Evolutionary conservation across 2,113 vertebrate species (phyloP), one percentile per base, ranked within the genome.

Genomic region (Cepphus grylle): DNA sequence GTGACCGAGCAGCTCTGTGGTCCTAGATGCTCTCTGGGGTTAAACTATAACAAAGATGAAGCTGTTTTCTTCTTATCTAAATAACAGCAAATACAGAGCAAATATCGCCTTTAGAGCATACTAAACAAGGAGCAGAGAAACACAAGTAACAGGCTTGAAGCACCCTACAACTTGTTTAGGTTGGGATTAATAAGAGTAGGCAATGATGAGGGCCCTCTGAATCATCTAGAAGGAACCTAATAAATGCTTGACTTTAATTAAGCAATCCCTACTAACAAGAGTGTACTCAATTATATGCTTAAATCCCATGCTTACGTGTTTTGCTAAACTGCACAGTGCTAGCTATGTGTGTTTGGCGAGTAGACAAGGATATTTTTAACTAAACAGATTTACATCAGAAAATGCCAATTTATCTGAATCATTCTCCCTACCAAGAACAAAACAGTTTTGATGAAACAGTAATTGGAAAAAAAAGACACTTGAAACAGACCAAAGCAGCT

Each of bases 231-330:
- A 92, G 77, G 17, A 88, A 81, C 12, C 3, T 88, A 93, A 92
- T 84, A 94, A 93, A 69, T 76, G 12, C 34, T 92, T 96, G 47
- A 79, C 36, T 90, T 94, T 78, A 93, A 95, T 88, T 90, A 96
- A 71, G 36, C 27, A 92, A 63, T 81, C 30, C 6, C 49, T 76
- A 52, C 17, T 85, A 91, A 79, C 65, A 91, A 81, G 52, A 94
- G 22, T 53, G 43, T 81, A 50, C 36, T 96, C 63, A 93, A 73
- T 86, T 95, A 86, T 21, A 26, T 50, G 20, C 53, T 81, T 81
- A 88, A 87, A 77, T 63, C 36, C 52, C 36, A 63, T 65, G 62
- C 66, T 81, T 81, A 76, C 5, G 3, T 69, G 59, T 79, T 86
- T 94, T 81, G 40, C 34, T 91, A 63, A 94, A 73, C 7, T 34